Conservation (phyloP, 2,113 vertebrate species). For the Pitta sordida region DNA sequence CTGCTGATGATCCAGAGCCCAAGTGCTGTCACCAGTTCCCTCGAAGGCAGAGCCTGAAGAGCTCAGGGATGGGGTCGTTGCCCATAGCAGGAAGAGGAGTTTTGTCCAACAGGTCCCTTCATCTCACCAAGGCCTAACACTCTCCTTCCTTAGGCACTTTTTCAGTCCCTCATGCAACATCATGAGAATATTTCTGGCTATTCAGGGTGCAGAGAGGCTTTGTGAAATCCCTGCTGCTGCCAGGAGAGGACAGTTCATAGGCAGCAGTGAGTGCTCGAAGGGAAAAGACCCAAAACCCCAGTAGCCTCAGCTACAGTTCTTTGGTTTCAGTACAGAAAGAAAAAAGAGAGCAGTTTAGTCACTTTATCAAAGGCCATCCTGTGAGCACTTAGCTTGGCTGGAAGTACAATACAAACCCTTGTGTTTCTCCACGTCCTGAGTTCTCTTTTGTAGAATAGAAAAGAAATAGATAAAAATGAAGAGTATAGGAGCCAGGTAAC, state of each 20-base stretch:
- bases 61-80: neutral
- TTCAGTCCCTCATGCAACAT: neutral
- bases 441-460: neutral
- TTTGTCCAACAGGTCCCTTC: rapidly evolving
- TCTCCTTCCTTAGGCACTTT: neutral
- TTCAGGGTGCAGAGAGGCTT: neutral
- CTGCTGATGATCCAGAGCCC: neutral
- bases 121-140: neutral
- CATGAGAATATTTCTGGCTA: neutral
- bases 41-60: neutral
- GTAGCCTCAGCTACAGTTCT: neutral
- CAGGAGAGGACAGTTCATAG: neutral
- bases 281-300: neutral
- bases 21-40: rapidly evolving
- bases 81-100: neutral
- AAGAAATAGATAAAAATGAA: neutral
- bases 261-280: neutral
- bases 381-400: neutral
- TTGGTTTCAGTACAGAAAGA: neutral
- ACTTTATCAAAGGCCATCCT: neutral
- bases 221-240: neutral
- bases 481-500: neutral
- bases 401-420: neutral
- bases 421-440: neutral
- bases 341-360: neutral